Base-by-base conservation (phyloP, 1,140 invertebrate genomes). In the Trichonephila clavata region DNA sequence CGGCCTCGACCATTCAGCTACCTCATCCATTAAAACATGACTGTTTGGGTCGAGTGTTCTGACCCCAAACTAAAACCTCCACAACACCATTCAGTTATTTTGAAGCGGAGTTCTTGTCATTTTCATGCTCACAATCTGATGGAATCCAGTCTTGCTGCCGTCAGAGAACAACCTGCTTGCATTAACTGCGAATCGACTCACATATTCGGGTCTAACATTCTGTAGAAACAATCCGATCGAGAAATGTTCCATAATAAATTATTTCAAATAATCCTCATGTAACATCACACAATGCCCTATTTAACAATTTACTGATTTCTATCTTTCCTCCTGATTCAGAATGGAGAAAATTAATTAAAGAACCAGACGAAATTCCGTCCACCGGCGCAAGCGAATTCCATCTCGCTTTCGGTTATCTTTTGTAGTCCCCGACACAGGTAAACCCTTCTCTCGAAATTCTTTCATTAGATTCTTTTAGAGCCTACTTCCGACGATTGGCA, bases 301-400 rank as follows among this genome's bases (percentile, higher is more conserved):
- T 77, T 77, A 77, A 77, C 71, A 39, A 77, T 77, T 77, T 77
- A 77, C 71, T 20, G 71, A 77, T 77, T 32, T 77, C 71, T 39
- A 18, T 18, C 71, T 27, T 27, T 77, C 32, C 27, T 32, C 27
- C 68, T 6, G 27, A 14, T 32, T 13, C 32, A 32, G 32, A 77
- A 77, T 77, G 27, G 71, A 77, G 71, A 77, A 77, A 77, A 77
- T 27, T 77, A 77, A 77, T 77, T 77, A 77, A 77, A 18, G 27
- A 77, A 20, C 71, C 27, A 27, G 32, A 32, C 24, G 32, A 77
- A 77, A 32, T 77, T 27, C 71, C 27, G 18, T 13, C 71, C n/a
- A 21, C 10, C 1, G 71, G 71, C 18, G 71, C 71, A 77, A 32
- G 71, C 39, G 27, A 77, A 32, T 77, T 77, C 39, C 71, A 18